A percentile compares a stretch with the other conserved stretches of the same genome.
Conservation (phyloP, 2,797 vertebrate genomes). For the Leptatherina wallacei region DNA sequence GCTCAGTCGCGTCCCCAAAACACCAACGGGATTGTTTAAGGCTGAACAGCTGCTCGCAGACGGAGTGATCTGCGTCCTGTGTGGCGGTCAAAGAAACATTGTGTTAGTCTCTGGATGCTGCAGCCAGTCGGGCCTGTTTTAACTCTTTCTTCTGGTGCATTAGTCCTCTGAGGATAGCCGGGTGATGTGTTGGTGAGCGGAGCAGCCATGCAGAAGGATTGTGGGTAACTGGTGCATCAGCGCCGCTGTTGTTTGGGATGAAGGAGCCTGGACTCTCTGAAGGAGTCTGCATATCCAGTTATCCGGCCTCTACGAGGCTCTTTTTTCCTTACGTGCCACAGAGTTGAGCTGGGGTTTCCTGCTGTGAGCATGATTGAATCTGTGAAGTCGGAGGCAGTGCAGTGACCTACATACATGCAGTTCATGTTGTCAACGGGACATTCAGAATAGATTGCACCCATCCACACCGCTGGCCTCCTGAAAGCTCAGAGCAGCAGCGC, state of each 20-base stretch:
- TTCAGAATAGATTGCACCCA: slow-evolving; percentile 25
- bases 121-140: slow-evolving; percentile 1
- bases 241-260: slow-evolving; percentile 31
- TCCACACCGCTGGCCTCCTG: slow-evolving; percentile 15
- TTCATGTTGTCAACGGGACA: slow-evolving; percentile 46
- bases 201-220: slow-evolving; percentile 49
- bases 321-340: slow-evolving; percentile 38
- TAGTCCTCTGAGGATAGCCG: slow-evolving; percentile 22
- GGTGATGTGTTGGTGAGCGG: slow-evolving; percentile 38
- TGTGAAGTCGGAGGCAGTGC: slow-evolving; percentile 54
- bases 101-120: slow-evolving; percentile 9
- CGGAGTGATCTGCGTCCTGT: slow-evolving; percentile 52
- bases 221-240: slow-evolving; percentile 37
- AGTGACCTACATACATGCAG: slow-evolving; percentile 63
- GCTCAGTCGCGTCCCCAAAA: slow-evolving; percentile 37
- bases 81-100: slow-evolving; percentile 23
- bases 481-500: not conserved
- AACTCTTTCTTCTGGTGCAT: slow-evolving; percentile 7
- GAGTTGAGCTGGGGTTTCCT: slow-evolving; percentile 38
- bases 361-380: slow-evolving; percentile 52
- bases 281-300: slow-evolving; percentile 6
- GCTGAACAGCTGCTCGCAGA: slow-evolving; percentile 70
- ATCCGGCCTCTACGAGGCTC: slow-evolving; percentile 43
- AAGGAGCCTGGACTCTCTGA: slow-evolving; percentile 6
- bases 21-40: slow-evolving; percentile 51